Conservation (phyloP, 2,113 vertebrate species). For the Tamias sibiricus region DNA sequence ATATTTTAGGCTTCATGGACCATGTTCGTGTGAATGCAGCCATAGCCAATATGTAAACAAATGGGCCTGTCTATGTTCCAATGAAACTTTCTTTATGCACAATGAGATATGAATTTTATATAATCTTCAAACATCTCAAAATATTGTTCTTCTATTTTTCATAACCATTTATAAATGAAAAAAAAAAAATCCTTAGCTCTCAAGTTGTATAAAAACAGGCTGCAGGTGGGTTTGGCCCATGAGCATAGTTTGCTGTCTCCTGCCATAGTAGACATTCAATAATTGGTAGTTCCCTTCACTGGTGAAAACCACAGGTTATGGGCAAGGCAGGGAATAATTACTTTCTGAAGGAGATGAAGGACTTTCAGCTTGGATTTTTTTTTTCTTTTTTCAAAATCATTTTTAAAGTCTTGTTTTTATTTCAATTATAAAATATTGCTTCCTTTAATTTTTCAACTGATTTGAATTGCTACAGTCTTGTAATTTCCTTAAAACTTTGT, state of each 20-base stretch:
- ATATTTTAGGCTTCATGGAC: background rate
- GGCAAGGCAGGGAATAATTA: background rate
- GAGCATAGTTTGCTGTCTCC: background rate
- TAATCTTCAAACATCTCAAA: background rate
- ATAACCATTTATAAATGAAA: background rate
- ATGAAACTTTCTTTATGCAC: background rate
- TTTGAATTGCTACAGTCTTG: background rate
- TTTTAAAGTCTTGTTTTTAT: slow-evolving; percentile 16
- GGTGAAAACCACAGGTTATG: background rate
- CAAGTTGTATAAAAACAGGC: background rate
- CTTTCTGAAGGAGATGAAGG: background rate
- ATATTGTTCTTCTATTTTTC: background rate
- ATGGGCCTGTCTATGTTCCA: background rate
- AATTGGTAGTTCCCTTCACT: background rate
- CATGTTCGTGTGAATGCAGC: background rate
- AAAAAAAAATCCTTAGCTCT: background rate
- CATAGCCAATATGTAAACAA: background rate
- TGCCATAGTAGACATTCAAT: background rate
- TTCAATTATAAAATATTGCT: background rate
- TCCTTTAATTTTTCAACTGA: background rate
- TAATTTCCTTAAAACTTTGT: background rate
- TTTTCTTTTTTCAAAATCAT: background rate
- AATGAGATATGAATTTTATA: background rate
- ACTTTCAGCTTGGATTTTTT: background rate
- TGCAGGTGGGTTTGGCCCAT: background rate